phyloP scores from a whole-genome alignment of 2,113 vertebrate species.

The Tragelaphus buxtoni region DNA sequence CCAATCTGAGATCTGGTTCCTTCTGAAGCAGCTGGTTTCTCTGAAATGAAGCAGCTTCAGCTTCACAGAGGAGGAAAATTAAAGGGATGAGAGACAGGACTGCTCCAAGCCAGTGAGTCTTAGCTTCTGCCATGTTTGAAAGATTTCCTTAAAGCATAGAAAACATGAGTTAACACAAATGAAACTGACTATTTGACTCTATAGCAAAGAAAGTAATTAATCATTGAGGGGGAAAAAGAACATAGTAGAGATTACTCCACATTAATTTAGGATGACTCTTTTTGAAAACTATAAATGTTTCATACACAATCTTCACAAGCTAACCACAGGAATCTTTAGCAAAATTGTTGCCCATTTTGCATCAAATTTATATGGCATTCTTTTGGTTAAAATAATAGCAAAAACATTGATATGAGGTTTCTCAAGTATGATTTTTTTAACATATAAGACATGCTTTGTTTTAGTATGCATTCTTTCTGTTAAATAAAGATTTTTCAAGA shows the following conservation, averaged over 20 bases:
- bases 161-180: constrained; percentile 74
- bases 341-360: not conserved
- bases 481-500: constrained; percentile 23
- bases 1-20: constrained; percentile 82
- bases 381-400: not conserved
- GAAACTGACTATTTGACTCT: not conserved
- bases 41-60: constrained; percentile 87
- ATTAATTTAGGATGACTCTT: not conserved
- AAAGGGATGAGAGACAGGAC: constrained; percentile 74
- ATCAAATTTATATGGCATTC: not conserved
- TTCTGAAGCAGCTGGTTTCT: constrained; percentile 86
- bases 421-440: constrained; percentile 2
- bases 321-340: not conserved
- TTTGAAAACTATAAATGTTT: not conserved
- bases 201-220: not conserved
- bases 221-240: not conserved
- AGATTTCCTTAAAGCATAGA: constrained; percentile 82
- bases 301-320: not conserved
- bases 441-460: not conserved
- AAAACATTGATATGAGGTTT: not conserved
- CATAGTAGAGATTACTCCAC: not conserved
- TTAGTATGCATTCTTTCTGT: not conserved
- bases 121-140: constrained; percentile 82
- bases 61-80: constrained; percentile 77
- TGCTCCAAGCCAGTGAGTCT: constrained; percentile 74